Evolutionary conservation across 2,888 invertebrate species (phyloP), one percentile per base, ranked within the genome.

Genomic region (Caenorhabditis sulstoni): DNA sequence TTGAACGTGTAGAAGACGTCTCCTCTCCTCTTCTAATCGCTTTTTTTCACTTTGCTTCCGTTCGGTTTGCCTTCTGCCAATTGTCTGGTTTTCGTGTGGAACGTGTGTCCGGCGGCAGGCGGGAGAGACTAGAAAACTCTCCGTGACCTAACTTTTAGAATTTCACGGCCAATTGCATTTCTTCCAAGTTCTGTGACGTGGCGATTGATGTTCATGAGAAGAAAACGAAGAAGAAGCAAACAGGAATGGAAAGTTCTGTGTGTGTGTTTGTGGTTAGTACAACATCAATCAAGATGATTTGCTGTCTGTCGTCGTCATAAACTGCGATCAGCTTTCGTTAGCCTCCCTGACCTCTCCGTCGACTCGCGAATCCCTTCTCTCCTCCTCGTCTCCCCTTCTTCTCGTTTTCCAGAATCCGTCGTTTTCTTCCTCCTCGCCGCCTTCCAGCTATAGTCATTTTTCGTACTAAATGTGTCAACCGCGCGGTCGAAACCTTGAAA

Each of bases 391-490:
- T n/a, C n/a, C n/a, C n/a, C n/a, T n/a, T 29, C 29, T 29, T 29
- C 29, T 29, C 29, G 4, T 35, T 29, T 49, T 29, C 18, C 62
- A 71, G 47, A 45, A 58, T 50, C 68, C 35, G 14, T 18, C 57
- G 12, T 61, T 53, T 52, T 22, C 12, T 35, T 35, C 37, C 1
- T 37, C 29, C 20, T 23, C 58, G 12, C 12, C 35, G 5, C 14
- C 50, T 9, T 7, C 22, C 50, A 53, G 35, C 61, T 53, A 45
- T 61, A 70, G 70, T 29, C 70, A 47, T 70, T 70, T 70, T 70
- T 70, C 70, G 70, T 70, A 58, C 59, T 68, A 59, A 67, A 68
- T 52, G 70, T 70, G 70, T 70, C 70, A 61, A 70, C 61, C 61
- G 61, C 9, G 20, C 44, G 39, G 29, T 29, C 29, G 29, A 29